Evolutionary conservation across 2,888 invertebrate genomes (phyloP).

Genomic region (Andrena trimmerana): DNA sequence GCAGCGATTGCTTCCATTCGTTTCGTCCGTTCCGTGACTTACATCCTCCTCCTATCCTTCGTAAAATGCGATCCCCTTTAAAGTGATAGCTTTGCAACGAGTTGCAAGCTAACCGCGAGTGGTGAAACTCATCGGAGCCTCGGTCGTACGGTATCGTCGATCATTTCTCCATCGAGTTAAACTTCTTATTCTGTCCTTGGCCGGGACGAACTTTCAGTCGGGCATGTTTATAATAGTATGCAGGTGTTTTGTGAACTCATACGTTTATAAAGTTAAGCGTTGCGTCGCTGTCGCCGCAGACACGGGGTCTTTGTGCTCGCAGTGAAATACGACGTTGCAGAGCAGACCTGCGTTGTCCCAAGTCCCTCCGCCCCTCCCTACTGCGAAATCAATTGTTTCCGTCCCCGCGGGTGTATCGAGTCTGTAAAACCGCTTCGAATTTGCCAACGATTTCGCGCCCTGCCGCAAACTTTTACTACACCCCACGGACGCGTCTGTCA

Average conservation of each 20-base stretch:
- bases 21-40: constrained; percentile 4
- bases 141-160: constrained; percentile 25
- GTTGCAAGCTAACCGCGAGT: constrained; percentile 39
- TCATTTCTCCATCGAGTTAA: background rate
- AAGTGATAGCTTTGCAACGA: constrained; percentile 49
- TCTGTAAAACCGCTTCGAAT: constrained; percentile 4
- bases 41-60: too few species aligned
- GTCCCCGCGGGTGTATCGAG: background rate
- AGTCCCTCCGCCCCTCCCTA: background rate
- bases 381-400: background rate
- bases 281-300: background rate
- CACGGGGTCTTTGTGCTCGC: background rate
- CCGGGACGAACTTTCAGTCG: background rate
- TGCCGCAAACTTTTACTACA: background rate
- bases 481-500: background rate
- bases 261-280: constrained; percentile 18
- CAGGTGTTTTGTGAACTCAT: too few species aligned
- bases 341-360: background rate
- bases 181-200: background rate
- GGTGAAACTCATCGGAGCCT: constrained; percentile 24
- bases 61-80: constrained; percentile 60
- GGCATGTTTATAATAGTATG: background rate
- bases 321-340: constrained; percentile 16
- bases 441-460: background rate
- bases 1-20: constrained; percentile 49